A percentile compares a stretch with the other conserved stretches of the same genome.
Conservation (phyloP, 2,113 vertebrate genomes). For the Ciconia maguari region DNA sequence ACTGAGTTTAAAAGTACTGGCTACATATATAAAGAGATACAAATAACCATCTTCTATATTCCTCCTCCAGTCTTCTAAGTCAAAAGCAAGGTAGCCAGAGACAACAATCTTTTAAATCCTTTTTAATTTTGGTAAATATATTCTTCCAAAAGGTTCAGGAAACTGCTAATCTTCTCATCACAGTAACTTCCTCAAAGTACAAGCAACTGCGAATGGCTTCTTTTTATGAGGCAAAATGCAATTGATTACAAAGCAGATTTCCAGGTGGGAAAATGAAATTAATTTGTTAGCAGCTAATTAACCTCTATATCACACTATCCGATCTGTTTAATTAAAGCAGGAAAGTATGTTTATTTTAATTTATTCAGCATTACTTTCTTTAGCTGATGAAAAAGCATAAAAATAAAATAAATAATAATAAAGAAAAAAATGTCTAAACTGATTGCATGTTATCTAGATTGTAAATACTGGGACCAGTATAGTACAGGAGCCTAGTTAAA, state of each 20-base stretch:
- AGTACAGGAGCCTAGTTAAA: background rate
- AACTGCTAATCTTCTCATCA: conserved; percentile 51
- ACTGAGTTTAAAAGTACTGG: background rate
- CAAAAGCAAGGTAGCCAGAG: background rate
- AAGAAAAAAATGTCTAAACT: background rate
- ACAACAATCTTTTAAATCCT: background rate
- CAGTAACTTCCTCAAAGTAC: background rate
- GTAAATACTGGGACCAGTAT: background rate
- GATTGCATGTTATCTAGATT: background rate
- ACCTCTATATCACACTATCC: conserved; percentile 53
- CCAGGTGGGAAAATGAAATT: conserved; percentile 67
- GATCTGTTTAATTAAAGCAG: conserved; percentile 41
- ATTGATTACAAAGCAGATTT: conserved; percentile 55
- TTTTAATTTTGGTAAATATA: background rate
- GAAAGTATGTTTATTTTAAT: background rate
- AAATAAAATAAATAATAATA: background rate
- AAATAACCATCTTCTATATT: background rate
- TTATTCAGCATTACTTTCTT: conserved; percentile 8
- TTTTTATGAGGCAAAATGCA: conserved; percentile 24
- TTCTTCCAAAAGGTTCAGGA: conserved; percentile 10
- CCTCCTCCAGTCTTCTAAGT: background rate
- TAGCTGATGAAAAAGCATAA: background rate
- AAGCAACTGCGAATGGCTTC: background rate
- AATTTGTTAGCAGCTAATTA: conserved; percentile 70
- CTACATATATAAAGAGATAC: background rate